Percentiles rank a stretch among this genome's conserved stretches.
Evolutionary conservation across 2,888 invertebrate species (phyloP).

Genomic region (Hirtodrosophila trivittata): DNA sequence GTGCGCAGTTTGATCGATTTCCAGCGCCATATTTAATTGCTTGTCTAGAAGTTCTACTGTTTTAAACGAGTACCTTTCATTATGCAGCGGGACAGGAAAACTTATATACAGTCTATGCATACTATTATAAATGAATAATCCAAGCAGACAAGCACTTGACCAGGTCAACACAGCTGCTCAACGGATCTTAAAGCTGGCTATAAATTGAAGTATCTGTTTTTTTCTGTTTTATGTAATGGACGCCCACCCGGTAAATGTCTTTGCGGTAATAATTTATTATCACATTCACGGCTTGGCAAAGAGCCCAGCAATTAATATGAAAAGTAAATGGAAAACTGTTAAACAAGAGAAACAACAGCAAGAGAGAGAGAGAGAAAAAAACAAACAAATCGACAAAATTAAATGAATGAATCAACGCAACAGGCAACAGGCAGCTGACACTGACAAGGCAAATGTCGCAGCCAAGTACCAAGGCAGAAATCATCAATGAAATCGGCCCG

Average conservation of each 20-base stretch:
- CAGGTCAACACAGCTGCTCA: constrained; percentile 30
- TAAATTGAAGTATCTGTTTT: constrained; percentile 45
- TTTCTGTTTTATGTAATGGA: constrained; percentile 38
- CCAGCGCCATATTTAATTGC: constrained; percentile 15
- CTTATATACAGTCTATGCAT: constrained; percentile 7
- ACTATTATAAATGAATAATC: constrained; percentile 18
- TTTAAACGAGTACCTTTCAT: neutral
- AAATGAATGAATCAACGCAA: constrained; percentile 70
- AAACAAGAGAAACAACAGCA: constrained; percentile 12
- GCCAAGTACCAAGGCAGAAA: constrained; percentile 32
- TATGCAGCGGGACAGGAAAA: constrained; percentile 34
- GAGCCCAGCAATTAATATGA: constrained; percentile 70
- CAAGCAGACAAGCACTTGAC: constrained; percentile 37
- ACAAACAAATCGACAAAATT: constrained; percentile 47
- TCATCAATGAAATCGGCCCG: constrained; percentile 71
- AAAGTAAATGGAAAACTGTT: constrained; percentile 45
- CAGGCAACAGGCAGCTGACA: constrained; percentile 26
- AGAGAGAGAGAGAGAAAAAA: constrained; percentile 8
- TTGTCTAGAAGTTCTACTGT: constrained; percentile 11
- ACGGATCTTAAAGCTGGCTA: constrained; percentile 31
- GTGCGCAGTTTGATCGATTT: constrained; percentile 8
- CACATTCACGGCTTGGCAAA: constrained; percentile 70
- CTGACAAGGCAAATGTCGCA: constrained; percentile 46
- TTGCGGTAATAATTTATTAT: constrained; percentile 78
- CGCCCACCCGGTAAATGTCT: constrained; percentile 66